Evolutionary conservation across 1,140 invertebrate species (phyloP).

Genomic region (Microplitis mediator): DNA sequence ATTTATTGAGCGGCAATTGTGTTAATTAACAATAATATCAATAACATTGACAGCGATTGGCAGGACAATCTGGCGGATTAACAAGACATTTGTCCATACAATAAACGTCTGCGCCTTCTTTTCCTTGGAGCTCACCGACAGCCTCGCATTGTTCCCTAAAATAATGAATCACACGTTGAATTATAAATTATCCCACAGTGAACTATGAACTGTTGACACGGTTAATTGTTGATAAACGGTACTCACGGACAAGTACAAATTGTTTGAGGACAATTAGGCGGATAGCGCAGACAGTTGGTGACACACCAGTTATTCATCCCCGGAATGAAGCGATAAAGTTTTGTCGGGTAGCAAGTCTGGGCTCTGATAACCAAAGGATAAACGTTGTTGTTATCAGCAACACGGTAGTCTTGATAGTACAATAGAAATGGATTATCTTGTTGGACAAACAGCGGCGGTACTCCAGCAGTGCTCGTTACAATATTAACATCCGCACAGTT

Average conservation of each 20-base stretch:
- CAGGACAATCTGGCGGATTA: slow-evolving; percentile 73
- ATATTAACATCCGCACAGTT: slow-evolving; percentile 88
- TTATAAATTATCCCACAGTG: too few relatives aligned
- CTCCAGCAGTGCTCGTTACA: slow-evolving; percentile 74
- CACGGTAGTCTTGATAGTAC: slow-evolving; percentile 71
- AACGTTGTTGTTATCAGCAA: slow-evolving; percentile 58
- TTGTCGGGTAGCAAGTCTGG: slow-evolving; percentile 74
- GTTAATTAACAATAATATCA: slow-evolving; percentile 30
- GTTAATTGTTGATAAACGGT: slow-evolving; percentile 15
- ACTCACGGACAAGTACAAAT: slow-evolving; percentile 83
- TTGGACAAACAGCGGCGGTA: slow-evolving; percentile 68
- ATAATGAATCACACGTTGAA: too few relatives aligned
- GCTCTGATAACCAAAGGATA: slow-evolving; percentile 77
- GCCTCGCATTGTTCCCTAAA: slow-evolving; percentile 78
- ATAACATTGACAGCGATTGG: slow-evolving; percentile 75
- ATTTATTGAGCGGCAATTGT: not conserved
- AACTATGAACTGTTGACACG: slow-evolving; percentile 15
- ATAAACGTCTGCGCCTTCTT: slow-evolving; percentile 77
- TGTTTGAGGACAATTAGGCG: slow-evolving; percentile 78
- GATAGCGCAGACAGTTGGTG: slow-evolving; percentile 81
- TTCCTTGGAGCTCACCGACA: slow-evolving; percentile 74
- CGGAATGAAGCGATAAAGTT: slow-evolving; percentile 68
- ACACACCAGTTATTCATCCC: slow-evolving; percentile 84
- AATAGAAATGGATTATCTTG: slow-evolving; percentile 75
- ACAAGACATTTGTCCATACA: slow-evolving; percentile 83